phyloP scores from a whole-genome alignment of 2,888 invertebrate species.

The Diogma glabrata region DNA sequence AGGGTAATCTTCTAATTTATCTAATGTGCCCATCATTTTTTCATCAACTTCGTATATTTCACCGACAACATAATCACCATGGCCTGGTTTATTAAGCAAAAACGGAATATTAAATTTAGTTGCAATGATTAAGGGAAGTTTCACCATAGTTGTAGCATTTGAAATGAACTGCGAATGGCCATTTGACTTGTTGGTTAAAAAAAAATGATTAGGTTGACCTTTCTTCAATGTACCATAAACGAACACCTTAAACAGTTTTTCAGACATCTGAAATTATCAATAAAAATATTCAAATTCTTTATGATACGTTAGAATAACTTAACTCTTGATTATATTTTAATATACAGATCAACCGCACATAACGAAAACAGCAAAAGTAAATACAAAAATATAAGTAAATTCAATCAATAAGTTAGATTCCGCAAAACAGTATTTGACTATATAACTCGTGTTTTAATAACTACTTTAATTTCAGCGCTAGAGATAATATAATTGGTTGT shows the following conservation, averaged over 20 bases:
- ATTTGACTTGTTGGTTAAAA: slow-evolving; percentile 51
- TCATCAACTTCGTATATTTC: slow-evolving; percentile 80
- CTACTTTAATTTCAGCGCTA: too few relatives aligned
- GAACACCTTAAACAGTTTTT: slow-evolving; percentile 57
- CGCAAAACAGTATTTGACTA: too few relatives aligned
- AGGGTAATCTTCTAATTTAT: slow-evolving; percentile 76
- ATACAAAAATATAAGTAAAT: too few relatives aligned
- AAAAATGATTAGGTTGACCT: slow-evolving; percentile 74
- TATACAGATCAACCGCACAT: too few relatives aligned
- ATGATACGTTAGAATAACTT: too few relatives aligned
- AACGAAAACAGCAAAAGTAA: too few relatives aligned
- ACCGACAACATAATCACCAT: slow-evolving; percentile 49
- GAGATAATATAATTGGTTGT: too few relatives aligned
- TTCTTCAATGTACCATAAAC: slow-evolving; percentile 87
- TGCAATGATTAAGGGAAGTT: slow-evolving; percentile 77
- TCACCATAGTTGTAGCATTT: slow-evolving; percentile 53
- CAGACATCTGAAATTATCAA: slow-evolving; percentile 29
- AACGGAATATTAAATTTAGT: slow-evolving; percentile 88
- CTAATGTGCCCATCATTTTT: slow-evolving; percentile 58
- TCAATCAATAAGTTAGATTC: too few relatives aligned
- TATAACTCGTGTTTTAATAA: too few relatives aligned
- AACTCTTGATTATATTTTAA: too few relatives aligned
- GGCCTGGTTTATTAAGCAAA: slow-evolving; percentile 59
- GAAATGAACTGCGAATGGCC: slow-evolving; percentile 59
- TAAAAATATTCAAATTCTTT: too few relatives aligned